Evolutionary conservation across 2,888 invertebrate genomes (phyloP), one percentile per base, ranked within the genome.

Genomic region (Nyleta sp.): DNA sequence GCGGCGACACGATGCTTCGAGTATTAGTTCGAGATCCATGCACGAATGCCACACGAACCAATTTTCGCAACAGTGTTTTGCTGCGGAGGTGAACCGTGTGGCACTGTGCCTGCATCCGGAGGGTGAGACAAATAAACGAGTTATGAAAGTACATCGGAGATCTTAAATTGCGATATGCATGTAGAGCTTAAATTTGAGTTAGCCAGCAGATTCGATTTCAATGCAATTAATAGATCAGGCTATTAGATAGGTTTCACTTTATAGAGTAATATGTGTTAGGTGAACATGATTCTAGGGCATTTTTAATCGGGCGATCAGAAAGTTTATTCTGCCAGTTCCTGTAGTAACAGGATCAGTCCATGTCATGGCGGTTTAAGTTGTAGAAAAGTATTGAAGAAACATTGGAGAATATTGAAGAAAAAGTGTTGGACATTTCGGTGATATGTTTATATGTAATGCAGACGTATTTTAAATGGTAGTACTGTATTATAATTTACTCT

Each of bases 1-100:
- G 57, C 70, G 76, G 67, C 60, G 65, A 64, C 70, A 53, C 65
- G 67, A 80, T 77, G 78, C 60, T 74, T 28, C 33, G 38, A 38
- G 46, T 44, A 70, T 64, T 64, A 68, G 53, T 42, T 53, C 20
- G 59, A 70, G 62, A 70, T 70, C 55, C 38, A 40, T 50, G 55
- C 60, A 18, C 28, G 22, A 52, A 64, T 84, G 81, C 76, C 65
- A 28, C 44, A 52, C 33, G 22, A 52, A 48, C 22, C 50, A 64
- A 60, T 70, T 64, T 72, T 72, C 40, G 60, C 11, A 50, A 33
- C 71, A 46, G 10, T 55, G 28, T 53, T 53, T 65, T 55, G 42
- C 33, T 20, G 13, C 4, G 18, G 7, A 50, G 18, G 13, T 28
- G 28, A 50, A 38, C n/a, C 38, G 13, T 33, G 46, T 33, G 15